These are phyloP conservation scores for Ethmia dodecea DNA, from an alignment of 2,888 invertebrate genomes.

Conservation along the genomic window DNA sequence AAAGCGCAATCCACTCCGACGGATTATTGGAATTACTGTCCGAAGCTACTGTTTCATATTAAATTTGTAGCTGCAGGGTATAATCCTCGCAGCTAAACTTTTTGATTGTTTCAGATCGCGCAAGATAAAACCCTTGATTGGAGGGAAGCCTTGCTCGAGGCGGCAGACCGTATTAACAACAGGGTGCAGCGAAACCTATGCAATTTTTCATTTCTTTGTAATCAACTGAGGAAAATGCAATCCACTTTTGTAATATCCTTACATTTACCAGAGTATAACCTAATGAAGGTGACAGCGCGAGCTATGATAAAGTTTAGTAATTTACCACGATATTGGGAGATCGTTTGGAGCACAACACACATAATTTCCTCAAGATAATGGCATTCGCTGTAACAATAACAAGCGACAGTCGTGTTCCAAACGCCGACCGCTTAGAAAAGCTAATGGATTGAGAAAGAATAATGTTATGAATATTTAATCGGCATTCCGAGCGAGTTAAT, in stretches of 20 bases:
- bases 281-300: slow-evolving; percentile 2
- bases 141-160: slow-evolving; percentile 52
- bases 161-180: slow-evolving; percentile 30
- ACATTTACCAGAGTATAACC: background rate
- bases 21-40: slow-evolving; percentile 33
- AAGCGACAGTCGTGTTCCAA: slow-evolving; percentile 5
- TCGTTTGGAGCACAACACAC: slow-evolving; percentile 5
- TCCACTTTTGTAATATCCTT: slow-evolving; percentile 1
- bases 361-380: slow-evolving; percentile 13
- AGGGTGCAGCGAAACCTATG: slow-evolving; percentile 16
- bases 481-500: slow-evolving; percentile 66
- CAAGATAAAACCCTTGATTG: slow-evolving; percentile 65
- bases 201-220: slow-evolving; percentile 38
- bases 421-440: slow-evolving; percentile 24
- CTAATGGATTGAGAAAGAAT: slow-evolving; percentile 57
- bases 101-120: slow-evolving; percentile 56
- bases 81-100: slow-evolving; percentile 40
- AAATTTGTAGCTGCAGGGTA: slow-evolving; percentile 39
- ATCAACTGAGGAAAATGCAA: slow-evolving; percentile 20
- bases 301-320: slow-evolving; percentile 3
- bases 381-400: slow-evolving; percentile 11
- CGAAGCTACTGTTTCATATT: slow-evolving; percentile 48
- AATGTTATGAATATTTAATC: slow-evolving; percentile 66
- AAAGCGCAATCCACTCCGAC: slow-evolving; percentile 9
- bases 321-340: slow-evolving; percentile 4